phyloP scores from a whole-genome alignment of 2,113 vertebrate species.

The Melanocharis versteri region DNA sequence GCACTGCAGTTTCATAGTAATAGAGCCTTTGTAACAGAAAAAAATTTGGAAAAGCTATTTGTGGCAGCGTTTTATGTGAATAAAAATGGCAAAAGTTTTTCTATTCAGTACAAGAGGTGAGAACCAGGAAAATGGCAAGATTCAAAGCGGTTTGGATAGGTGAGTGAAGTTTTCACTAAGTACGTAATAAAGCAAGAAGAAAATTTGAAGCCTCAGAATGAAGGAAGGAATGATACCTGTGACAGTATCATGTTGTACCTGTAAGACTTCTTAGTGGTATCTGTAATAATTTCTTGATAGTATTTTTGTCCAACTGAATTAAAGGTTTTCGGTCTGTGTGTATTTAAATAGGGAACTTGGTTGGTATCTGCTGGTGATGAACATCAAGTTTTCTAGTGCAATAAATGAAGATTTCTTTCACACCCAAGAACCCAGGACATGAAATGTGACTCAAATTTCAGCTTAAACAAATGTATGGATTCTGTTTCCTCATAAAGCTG shows the following conservation, averaged over 20 bases:
- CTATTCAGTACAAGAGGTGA: background rate
- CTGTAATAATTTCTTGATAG: background rate
- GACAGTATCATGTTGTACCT: background rate
- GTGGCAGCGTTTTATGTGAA: background rate
- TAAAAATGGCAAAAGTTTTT: background rate
- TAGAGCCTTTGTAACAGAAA: background rate
- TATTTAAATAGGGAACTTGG: background rate
- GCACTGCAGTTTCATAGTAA: background rate
- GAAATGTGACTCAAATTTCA: background rate
- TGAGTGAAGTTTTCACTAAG: background rate
- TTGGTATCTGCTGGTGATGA: background rate
- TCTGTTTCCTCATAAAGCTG: background rate
- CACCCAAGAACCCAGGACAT: background rate
- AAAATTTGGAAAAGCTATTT: background rate
- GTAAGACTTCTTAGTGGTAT: background rate
- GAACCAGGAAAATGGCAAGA: background rate
- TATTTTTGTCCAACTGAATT: background rate
- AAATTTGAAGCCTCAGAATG: background rate
- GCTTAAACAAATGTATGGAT: rapidly evolving
- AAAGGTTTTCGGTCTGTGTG: background rate
- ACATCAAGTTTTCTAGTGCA: background rate
- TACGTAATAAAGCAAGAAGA: background rate
- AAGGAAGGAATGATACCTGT: background rate
- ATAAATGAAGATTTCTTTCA: background rate
- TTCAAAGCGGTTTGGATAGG: background rate